Percentiles rank a stretch among this genome's conserved stretches.
phyloP scores from a whole-genome alignment of 2,888 invertebrate species.

The Tribolium freemani region DNA sequence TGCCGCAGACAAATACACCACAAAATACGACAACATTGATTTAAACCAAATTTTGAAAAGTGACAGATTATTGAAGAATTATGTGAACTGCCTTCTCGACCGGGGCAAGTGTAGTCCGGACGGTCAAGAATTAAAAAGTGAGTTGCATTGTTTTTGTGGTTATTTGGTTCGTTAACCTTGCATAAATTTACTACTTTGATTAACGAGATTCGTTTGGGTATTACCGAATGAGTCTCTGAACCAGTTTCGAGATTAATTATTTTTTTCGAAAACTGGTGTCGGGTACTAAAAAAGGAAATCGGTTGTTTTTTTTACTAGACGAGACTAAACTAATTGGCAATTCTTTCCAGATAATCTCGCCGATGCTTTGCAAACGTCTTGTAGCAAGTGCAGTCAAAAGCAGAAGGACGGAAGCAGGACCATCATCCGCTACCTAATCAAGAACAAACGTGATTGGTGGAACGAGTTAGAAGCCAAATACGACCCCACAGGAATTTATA shows the following conservation, averaged over 20 bases:
- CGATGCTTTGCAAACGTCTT: slow-evolving; percentile 58
- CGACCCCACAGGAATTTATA: slow-evolving; percentile 78
- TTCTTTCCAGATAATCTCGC: not conserved
- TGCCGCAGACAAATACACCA: slow-evolving; percentile 51
- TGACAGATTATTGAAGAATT: slow-evolving; percentile 72
- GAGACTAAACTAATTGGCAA: not conserved
- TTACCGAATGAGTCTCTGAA: slow-evolving; percentile 10
- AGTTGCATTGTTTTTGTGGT: slow-evolving; percentile 58
- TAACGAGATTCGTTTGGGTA: not conserved
- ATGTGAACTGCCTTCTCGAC: slow-evolving; percentile 71
- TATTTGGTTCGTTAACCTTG: slow-evolving; percentile 6
- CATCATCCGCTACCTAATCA: slow-evolving; percentile 76
- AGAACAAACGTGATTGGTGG: slow-evolving; percentile 76
- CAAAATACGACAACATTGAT: slow-evolving; percentile 80
- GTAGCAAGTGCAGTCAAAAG: slow-evolving; percentile 76
- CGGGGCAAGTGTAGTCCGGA: slow-evolving; percentile 79
- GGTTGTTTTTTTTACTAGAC: too few species aligned
- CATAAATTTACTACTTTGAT: not conserved
- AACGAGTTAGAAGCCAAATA: slow-evolving; percentile 75
- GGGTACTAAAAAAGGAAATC: too few species aligned
- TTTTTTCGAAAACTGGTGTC: not conserved
- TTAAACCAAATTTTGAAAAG: slow-evolving; percentile 77
- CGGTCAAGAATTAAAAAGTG: slow-evolving; percentile 80
- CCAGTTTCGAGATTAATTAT: not conserved
- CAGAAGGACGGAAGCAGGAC: slow-evolving; percentile 76